A percentile compares a stretch with the other conserved stretches of the same genome.
These are phyloP conservation scores for Fulmarus glacialis DNA, from an alignment of 2,113 vertebrate genomes.

Conservation along the genomic window DNA sequence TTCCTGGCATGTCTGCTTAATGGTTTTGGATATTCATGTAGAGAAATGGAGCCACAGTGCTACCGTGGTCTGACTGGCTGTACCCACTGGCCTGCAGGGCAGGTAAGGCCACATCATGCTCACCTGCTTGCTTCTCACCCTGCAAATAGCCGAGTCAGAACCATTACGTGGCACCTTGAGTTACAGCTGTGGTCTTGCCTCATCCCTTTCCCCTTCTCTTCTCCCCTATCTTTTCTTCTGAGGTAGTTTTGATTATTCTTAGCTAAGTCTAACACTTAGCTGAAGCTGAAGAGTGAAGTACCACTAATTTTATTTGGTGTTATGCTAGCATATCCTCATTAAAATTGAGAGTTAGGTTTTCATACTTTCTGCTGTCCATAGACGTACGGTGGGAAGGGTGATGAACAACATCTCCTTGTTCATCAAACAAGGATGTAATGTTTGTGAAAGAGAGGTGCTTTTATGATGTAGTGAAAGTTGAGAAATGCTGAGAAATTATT, in stretches of 20 bases:
- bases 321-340: neutral
- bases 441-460: neutral
- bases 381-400: rapidly evolving
- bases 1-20: neutral
- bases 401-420: neutral
- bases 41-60: neutral
- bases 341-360: neutral
- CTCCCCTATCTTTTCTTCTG: neutral
- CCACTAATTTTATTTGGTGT: neutral
- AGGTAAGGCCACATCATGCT: too few species aligned
- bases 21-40: neutral
- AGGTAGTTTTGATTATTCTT: neutral
- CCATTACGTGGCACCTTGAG: neutral
- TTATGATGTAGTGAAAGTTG: neutral
- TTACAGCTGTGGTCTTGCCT: neutral
- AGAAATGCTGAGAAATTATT: neutral
- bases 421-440: too few species aligned
- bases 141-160: neutral
- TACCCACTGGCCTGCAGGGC: neutral
- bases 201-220: neutral
- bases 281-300: neutral
- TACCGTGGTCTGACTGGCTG: neutral
- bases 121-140: neutral
- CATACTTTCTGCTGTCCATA: neutral
- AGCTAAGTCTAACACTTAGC: neutral